These are phyloP conservation scores for Regulus satrapa DNA, from an alignment of 2,113 vertebrate genomes.

Conservation along the genomic window DNA sequence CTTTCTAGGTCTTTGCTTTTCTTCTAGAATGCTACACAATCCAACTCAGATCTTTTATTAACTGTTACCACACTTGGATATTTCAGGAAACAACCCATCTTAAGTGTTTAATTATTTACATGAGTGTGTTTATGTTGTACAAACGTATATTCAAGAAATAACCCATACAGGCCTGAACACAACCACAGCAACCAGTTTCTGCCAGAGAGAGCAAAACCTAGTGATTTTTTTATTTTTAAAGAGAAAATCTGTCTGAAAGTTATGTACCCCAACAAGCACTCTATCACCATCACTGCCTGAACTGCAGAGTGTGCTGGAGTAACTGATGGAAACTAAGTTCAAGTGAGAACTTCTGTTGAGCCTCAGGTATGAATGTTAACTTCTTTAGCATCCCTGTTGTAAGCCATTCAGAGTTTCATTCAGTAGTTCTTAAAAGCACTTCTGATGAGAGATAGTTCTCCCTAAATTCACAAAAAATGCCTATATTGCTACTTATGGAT, in stretches of 20 bases:
- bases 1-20: background rate
- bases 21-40: background rate
- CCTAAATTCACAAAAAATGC: background rate
- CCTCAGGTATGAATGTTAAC: background rate
- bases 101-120: background rate
- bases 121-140: background rate
- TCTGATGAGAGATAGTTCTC: background rate
- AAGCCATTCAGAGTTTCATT: background rate
- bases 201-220: background rate
- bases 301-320: background rate
- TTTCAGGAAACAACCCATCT: background rate
- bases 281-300: background rate
- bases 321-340: background rate
- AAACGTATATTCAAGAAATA: background rate
- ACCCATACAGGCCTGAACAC: background rate
- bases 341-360: background rate
- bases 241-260: background rate
- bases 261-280: background rate
- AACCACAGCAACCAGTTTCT: background rate
- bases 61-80: background rate
- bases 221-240: background rate
- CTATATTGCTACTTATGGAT: background rate
- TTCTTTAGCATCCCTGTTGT: background rate
- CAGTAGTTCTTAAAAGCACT: background rate
- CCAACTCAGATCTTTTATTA: background rate